These are phyloP conservation scores for Papilio elwesi DNA, from an alignment of 2,888 invertebrate genomes.

Conservation along the genomic window DNA sequence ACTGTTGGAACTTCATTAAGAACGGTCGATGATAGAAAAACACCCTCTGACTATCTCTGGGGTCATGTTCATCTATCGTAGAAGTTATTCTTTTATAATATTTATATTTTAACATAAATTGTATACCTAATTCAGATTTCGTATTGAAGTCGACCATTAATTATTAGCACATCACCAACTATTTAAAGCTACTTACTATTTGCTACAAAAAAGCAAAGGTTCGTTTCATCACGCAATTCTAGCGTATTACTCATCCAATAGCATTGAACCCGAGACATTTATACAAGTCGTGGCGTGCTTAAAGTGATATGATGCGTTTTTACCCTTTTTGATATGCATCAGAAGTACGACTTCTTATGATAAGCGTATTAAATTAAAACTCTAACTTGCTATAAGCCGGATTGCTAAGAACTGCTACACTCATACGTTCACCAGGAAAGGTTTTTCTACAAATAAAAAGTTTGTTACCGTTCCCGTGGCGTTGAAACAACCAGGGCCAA, in stretches of 20 bases:
- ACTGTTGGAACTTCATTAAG: too few relatives aligned
- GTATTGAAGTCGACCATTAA: too few relatives aligned
- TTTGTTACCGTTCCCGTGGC: neutral
- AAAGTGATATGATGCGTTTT: conserved; percentile 27
- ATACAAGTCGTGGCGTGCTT: conserved; percentile 22
- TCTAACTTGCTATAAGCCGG: neutral
- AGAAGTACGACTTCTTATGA: conserved; percentile 1
- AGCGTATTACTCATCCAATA: conserved; percentile 2
- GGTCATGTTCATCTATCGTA: too few relatives aligned
- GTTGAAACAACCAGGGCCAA: neutral
- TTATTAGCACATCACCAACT: neutral
- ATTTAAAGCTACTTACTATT: conserved; percentile 2
- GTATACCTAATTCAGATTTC: too few relatives aligned
- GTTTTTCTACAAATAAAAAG: conserved; percentile 2
- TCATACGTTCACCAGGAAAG: neutral
- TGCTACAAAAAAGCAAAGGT: conserved; percentile 13
- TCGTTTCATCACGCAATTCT: conserved; percentile 21
- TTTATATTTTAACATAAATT: too few relatives aligned
- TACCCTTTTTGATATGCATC: conserved; percentile 25
- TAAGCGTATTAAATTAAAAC: conserved; percentile 21
- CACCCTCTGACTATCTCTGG: too few relatives aligned
- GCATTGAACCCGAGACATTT: conserved; percentile 13
- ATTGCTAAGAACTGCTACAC: neutral
- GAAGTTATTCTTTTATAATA: too few relatives aligned
- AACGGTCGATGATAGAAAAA: too few relatives aligned